phyloP scores from a whole-genome alignment of 1,140 invertebrate species.

The Macrocentrus cingulum region DNA sequence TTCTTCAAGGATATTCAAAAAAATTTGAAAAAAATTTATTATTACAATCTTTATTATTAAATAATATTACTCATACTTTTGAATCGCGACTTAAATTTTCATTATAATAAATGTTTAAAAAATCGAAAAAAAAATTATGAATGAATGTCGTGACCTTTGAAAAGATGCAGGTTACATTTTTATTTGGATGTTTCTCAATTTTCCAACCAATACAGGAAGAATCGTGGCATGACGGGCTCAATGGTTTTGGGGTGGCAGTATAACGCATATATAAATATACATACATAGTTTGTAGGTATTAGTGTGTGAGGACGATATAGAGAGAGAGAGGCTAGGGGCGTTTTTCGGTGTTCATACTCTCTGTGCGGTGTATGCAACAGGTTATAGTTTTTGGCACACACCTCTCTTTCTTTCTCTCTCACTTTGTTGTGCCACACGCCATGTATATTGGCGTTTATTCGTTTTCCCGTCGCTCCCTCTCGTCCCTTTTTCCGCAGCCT shows the following conservation, averaged over 20 bases:
- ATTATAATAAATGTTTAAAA: too few species aligned
- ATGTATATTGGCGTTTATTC: constrained; percentile 31
- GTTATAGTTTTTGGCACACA: constrained; percentile 60
- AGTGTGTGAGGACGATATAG: constrained; percentile 41
- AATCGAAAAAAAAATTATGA: too few species aligned
- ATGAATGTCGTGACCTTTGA: background rate
- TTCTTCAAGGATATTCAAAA: too few species aligned
- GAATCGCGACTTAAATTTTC: too few species aligned
- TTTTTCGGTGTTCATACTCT: constrained; percentile 56
- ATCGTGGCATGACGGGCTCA: constrained; percentile 24
- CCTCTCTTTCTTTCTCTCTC: too few species aligned
- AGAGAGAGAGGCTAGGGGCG: constrained; percentile 50
- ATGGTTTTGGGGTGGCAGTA: constrained; percentile 28
- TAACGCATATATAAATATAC: constrained; percentile 16
- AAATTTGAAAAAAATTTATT: too few species aligned
- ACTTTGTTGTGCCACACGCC: constrained; percentile 34
- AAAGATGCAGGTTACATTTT: background rate
- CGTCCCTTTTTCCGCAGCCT: constrained; percentile 1
- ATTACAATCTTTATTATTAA: too few species aligned
- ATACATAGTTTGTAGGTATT: constrained; percentile 6
- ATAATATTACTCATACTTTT: too few species aligned
- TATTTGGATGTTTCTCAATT: constrained; percentile 16
- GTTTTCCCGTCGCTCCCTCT: constrained; percentile 35
- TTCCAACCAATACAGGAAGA: constrained; percentile 22
- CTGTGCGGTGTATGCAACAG: constrained; percentile 53